These are phyloP conservation scores for Cheilosia grossa DNA, from an alignment of 2,888 invertebrate species.

Conservation along the genomic window DNA sequence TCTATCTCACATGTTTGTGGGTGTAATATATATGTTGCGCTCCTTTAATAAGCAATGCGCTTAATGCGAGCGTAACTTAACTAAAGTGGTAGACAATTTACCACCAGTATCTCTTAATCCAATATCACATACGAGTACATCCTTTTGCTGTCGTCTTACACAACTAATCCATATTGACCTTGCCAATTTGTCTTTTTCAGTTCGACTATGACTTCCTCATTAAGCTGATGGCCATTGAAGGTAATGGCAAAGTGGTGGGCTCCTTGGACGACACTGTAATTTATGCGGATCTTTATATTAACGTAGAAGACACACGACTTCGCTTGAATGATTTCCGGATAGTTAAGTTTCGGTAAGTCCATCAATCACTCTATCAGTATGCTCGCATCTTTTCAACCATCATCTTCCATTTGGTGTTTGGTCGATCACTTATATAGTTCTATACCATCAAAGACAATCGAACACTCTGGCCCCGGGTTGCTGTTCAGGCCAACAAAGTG, in stretches of 20 bases:
- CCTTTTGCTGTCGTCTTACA: no score
- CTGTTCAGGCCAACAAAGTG: not conserved
- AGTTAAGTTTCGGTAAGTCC: conserved; percentile 79
- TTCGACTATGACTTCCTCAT: conserved; percentile 81
- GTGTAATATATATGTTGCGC: no score
- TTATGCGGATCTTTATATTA: conserved; percentile 80
- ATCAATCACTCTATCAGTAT: conserved; percentile 5
- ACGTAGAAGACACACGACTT: conserved; percentile 78
- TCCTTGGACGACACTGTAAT: conserved; percentile 80
- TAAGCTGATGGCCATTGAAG: conserved; percentile 80
- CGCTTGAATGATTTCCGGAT: conserved; percentile 81
- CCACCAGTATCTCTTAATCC: no score
- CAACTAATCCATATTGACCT: not conserved
- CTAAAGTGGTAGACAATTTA: no score
- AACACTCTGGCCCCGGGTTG: not conserved
- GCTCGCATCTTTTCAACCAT: not conserved
- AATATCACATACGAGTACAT: no score
- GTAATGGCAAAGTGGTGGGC: conserved; percentile 81
- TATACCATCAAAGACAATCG: not conserved
- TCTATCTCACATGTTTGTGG: no score
- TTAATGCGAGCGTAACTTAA: no score
- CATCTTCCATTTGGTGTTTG: not conserved
- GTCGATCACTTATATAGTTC: not conserved
- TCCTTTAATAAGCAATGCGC: no score
- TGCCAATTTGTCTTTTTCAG: conserved; percentile 75